These are phyloP conservation scores for Myodes glareolus DNA, from an alignment of 2,113 vertebrate species.

Conservation along the genomic window DNA sequence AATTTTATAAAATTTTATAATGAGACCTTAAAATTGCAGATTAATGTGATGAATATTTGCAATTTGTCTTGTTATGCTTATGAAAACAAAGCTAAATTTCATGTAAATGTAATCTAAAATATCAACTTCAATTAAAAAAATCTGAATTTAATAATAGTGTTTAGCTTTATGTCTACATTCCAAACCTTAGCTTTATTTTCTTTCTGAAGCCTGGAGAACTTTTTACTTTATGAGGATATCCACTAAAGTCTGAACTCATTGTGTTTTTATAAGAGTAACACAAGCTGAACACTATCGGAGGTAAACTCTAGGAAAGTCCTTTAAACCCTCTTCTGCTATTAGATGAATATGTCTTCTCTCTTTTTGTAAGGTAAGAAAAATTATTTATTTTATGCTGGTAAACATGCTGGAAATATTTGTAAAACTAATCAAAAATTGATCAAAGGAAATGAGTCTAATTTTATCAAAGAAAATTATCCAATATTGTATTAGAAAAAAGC, in stretches of 20 bases:
- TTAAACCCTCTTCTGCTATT: background rate
- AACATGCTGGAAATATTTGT: background rate
- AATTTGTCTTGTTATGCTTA: background rate
- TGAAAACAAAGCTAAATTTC: background rate
- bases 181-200: background rate
- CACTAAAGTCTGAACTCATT: background rate
- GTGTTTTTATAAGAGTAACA: background rate
- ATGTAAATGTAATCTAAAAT: background rate
- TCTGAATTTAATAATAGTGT: background rate
- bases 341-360: background rate
- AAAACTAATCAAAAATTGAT: background rate
- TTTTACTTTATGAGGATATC: fast-evolving
- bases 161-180: background rate
- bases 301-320: background rate
- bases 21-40: background rate
- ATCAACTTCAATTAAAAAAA: background rate
- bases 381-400: background rate
- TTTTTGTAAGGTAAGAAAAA: background rate
- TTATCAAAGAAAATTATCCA: background rate
- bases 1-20: background rate
- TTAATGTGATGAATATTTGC: background rate
- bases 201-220: background rate
- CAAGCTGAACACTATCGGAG: background rate
- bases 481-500: background rate
- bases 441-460: slow-evolving; percentile 14